Percentiles rank a stretch among this genome's conserved stretches.
Evolutionary conservation across 2,888 invertebrate genomes (phyloP).

Genomic region (Drosophila nr. perissopoda): DNA sequence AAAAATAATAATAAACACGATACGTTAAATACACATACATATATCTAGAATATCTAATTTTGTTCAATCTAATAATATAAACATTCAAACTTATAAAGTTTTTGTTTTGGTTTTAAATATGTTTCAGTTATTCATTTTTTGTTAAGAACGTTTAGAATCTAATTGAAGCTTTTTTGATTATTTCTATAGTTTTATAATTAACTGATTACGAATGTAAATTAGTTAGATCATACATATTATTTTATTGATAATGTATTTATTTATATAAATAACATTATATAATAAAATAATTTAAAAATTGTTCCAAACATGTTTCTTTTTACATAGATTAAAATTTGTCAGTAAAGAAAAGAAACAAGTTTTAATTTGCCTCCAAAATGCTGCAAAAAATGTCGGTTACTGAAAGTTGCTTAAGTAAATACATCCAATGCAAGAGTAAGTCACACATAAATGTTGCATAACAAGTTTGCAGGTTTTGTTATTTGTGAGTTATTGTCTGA

Average conservation of each 20-base stretch:
- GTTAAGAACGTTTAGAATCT: not conserved
- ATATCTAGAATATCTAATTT: not conserved
- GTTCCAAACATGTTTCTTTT: not conserved
- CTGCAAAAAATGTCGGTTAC: not conserved
- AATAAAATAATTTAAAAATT: not conserved
- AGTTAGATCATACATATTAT: not conserved
- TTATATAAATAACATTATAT: not conserved
- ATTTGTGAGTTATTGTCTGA: slow-evolving; percentile 53
- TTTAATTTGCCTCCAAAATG: not conserved
- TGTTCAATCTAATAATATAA: not conserved
- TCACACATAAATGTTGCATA: slow-evolving; percentile 44
- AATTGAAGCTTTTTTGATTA: not conserved
- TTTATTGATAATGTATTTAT: not conserved
- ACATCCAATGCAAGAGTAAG: not conserved
- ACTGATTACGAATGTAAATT: not conserved
- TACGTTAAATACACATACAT: not conserved
- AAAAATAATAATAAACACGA: not conserved
- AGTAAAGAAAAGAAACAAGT: not conserved
- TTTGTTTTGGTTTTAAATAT: not conserved
- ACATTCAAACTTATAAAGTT: not conserved
- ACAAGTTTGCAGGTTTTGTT: slow-evolving; percentile 44
- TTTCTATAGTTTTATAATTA: not conserved
- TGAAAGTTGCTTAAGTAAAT: slow-evolving; percentile 5
- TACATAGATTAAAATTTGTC: not conserved
- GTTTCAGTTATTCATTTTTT: not conserved